Percentiles rank a stretch among this genome's conserved stretches.
Conservation (phyloP, 2,888 invertebrate species). For the Nasonia oneida region DNA sequence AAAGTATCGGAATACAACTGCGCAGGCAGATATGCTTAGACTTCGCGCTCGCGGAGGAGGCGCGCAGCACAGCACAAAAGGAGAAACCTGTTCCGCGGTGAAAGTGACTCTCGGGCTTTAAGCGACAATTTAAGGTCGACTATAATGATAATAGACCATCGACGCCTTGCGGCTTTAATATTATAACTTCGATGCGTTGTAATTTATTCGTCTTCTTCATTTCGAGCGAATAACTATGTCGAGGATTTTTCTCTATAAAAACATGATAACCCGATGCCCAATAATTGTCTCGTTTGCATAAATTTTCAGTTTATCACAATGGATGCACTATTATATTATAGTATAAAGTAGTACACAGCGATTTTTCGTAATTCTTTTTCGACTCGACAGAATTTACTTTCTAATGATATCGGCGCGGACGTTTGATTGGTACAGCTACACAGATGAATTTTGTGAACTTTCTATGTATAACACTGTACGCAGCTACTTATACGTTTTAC, state of each 20-base stretch:
- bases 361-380: slow-evolving; percentile 5
- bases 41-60: neutral
- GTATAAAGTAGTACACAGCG: neutral
- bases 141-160: slow-evolving; percentile 25
- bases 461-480: neutral
- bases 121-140: slow-evolving; percentile 44
- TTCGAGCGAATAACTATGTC: no score
- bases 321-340: neutral
- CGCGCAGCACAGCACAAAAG: slow-evolving; percentile 21
- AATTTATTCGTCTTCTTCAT: neutral
- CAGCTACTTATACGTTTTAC: neutral
- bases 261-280: no score
- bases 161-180: slow-evolving; percentile 1
- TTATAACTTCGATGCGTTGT: neutral
- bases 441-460: neutral
- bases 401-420: slow-evolving; percentile 10
- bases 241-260: no score
- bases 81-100: slow-evolving; percentile 61
- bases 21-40: neutral
- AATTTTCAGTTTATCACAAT: neutral
- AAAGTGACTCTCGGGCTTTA: slow-evolving; percentile 55
- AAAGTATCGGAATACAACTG: neutral
- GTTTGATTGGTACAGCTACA: neutral
- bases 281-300: no score
- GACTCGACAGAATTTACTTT: neutral